Base-by-base conservation (phyloP, 2,113 vertebrate genomes). In the Pteronura brasiliensis region DNA sequence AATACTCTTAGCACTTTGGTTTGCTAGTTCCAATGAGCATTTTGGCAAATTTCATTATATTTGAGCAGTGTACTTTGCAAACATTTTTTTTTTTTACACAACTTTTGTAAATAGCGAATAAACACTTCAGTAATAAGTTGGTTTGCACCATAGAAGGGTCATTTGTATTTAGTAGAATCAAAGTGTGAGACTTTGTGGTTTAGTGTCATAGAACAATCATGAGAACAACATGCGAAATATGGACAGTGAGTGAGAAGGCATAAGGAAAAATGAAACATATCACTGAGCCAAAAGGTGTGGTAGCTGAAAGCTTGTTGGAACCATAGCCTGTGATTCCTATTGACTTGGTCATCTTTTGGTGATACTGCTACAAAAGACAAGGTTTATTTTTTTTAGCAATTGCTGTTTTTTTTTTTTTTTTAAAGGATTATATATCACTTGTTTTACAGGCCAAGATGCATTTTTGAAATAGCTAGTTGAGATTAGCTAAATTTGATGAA, bases 111-210 rank as follows among this genome's bases (percentile, higher is more conserved):
- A 42, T 17, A 93, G 36, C 23, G 34, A 39, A 81, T 67, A 92
- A 71, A 67, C 27, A 31, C 36, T 85, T 94, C 23, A 95, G 34
- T 91, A 84, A 71, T 52, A 86, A 74, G 42, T 76, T 90, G n/a
- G 10, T 1, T 89, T 49, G 91, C 29, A 52, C n/a, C 44, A 25
- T 39, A 39, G 44, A 74, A 91, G 76, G 27, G 2, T 4, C 20
- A 21, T 84, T 80, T 88, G 59, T 93, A 55, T 93, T 93, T 92
- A 83, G 39, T n/a, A 89, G 86, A 81, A 97, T 36, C 47, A 74
- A 80, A 95, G 23, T 72, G 72, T 94, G 88, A 83, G 82, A 94
- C 15, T 90, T 95, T 39, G 31, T 13, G 65, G 25, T 59, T 95
- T 92, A 44, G 71, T 96, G 77, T 89, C 29, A 29, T 44, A 77